Base-by-base conservation (phyloP, 1,140 invertebrate species). In the Pseudomyrmex concolor region DNA sequence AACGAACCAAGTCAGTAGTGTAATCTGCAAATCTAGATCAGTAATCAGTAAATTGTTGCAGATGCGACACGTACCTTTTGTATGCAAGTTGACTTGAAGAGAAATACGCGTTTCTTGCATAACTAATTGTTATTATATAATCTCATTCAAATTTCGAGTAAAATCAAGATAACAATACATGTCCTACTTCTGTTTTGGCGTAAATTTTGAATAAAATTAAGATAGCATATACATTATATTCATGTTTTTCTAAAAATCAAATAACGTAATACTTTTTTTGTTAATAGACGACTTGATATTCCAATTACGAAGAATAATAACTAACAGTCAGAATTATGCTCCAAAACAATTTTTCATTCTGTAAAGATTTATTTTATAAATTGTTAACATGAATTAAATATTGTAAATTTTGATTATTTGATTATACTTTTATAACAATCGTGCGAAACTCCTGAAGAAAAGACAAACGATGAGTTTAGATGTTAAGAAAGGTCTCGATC, bases 401-500 rank as follows among this genome's bases (percentile, higher is more conserved):
- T 25, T 25, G 17, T 17, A 19, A 60, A 22, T 19, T 60, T 19
- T 3, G 25, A 25, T 25, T 25, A 9, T 22, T 7, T 3, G 57
- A 22, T 60, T 22, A 60, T n/a, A 9, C 15, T 22, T 22, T 22
- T 25, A 25, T 25, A 43, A 45, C 4, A 0, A 43, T 50, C 15
- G 15, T 17, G 17, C 19, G 19, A 48, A 10, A 50, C 13, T 59
- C 43, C 2, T 48, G 43, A 19, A 80, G 48, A 57, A 59, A 66
- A 25, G 25, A 25, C 25, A 25, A 25, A 25, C 2, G 22, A 25
- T 9, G 66, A 59, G 43, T 60, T 25, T 25, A 43, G n/a, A n/a
- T 57, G 25, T 62, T 43, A 66, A 22, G 45, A 80, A 78, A 80
- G 76, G 76, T 80, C 76, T 80, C 19, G 76, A 80, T 80, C 76